Conservation (phyloP, 2,888 invertebrate species). For the Lithophane semibrunnea region DNA sequence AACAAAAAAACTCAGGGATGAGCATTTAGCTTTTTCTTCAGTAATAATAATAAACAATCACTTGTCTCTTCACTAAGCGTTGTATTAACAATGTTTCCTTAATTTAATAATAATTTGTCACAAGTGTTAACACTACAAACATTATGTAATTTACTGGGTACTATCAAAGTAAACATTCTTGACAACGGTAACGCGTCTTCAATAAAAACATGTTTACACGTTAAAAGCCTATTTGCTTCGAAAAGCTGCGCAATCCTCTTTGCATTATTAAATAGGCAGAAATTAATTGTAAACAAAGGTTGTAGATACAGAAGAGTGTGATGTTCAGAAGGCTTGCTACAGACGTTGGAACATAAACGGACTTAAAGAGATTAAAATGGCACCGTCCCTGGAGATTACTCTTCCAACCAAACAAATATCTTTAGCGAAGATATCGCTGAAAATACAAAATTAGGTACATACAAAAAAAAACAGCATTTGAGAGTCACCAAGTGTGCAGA, state of each 20-base stretch:
- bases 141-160: neutral
- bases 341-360: neutral
- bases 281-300: conserved; percentile 53
- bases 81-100: neutral
- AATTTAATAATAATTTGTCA: neutral
- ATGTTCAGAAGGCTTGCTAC: conserved; percentile 16
- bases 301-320: neutral
- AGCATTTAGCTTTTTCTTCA: neutral
- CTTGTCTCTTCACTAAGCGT: neutral
- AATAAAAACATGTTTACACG: conserved; percentile 8
- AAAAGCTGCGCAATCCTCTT: conserved; percentile 52
- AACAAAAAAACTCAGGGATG: neutral
- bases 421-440: no score
- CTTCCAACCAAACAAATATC: no score
- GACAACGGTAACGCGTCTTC: neutral
- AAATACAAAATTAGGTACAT: no score
- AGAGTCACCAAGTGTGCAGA: no score
- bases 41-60: neutral
- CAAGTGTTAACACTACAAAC: neutral
- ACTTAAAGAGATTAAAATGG: no score
- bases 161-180: neutral
- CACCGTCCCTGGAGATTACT: no score
- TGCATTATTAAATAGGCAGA: conserved; percentile 42
- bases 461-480: no score
- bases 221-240: conserved; percentile 41